A percentile compares a stretch with the other conserved stretches of the same genome.
Evolutionary conservation across 1,140 invertebrate genomes (phyloP).

Genomic region (Euura lappo): DNA sequence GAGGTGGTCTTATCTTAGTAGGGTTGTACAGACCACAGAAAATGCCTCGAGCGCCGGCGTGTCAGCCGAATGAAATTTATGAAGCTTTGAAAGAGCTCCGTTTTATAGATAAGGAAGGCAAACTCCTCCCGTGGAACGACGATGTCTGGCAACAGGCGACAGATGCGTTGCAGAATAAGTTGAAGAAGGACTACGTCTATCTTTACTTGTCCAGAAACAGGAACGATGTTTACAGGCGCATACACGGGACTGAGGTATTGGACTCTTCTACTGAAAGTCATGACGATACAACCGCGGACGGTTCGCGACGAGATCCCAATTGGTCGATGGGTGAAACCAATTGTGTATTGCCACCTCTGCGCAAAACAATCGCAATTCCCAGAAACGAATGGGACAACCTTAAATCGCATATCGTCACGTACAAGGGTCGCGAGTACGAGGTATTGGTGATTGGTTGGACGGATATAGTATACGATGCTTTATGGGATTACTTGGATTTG

Average conservation of each 20-base stretch:
- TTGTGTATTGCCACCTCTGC: constrained; percentile 7
- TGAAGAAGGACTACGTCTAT: constrained; percentile 20
- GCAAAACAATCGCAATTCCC: background rate
- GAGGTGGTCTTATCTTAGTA: too few relatives aligned
- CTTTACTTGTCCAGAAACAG: constrained; percentile 18
- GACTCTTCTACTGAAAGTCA: too few relatives aligned
- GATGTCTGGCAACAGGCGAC: constrained; percentile 17
- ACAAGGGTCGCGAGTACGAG: constrained; percentile 14
- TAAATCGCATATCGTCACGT: background rate
- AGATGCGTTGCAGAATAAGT: background rate
- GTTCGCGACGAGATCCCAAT: background rate
- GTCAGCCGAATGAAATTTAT: too few relatives aligned
- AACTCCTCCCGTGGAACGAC: constrained; percentile 1
- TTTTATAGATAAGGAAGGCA: too few relatives aligned
- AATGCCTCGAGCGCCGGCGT: too few relatives aligned
- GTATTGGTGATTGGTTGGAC: constrained; percentile 19
- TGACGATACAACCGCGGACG: too few relatives aligned
- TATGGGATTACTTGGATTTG: constrained; percentile 19
- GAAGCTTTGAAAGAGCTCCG: too few relatives aligned
- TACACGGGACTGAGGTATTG: too few relatives aligned
- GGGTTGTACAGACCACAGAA: too few relatives aligned
- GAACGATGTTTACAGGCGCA: background rate
- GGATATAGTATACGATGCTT: constrained; percentile 15
- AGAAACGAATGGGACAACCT: constrained; percentile 4
- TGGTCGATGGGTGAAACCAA: constrained; percentile 16